phyloP scores from a whole-genome alignment of 2,888 invertebrate species.

The Harmothoe impar region DNA sequence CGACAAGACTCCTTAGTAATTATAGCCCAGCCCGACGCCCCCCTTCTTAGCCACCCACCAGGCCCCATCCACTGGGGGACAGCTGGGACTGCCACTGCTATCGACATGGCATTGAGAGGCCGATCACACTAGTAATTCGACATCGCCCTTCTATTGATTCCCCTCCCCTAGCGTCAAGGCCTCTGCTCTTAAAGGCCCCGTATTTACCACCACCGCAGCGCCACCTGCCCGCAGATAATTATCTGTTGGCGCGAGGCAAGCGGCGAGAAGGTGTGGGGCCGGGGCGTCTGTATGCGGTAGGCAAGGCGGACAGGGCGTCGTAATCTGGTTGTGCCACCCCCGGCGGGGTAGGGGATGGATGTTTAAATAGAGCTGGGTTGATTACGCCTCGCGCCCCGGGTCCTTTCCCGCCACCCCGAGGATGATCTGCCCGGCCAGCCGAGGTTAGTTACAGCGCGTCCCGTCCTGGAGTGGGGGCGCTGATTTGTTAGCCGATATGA shows the following conservation, averaged over 20 bases:
- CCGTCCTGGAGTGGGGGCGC: constrained; percentile 12
- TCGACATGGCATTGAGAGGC: constrained; percentile 22
- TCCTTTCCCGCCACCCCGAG: background rate
- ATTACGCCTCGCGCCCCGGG: constrained; percentile 31
- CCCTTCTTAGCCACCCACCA: background rate
- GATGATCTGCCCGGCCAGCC: background rate
- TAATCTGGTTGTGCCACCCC: constrained; percentile 54
- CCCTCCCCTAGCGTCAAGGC: background rate
- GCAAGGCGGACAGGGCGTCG: constrained; percentile 50
- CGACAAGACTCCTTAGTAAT: background rate
- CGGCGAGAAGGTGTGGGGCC: background rate
- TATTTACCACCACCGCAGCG: constrained; percentile 23
- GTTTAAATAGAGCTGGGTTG: constrained; percentile 58
- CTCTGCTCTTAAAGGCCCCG: constrained; percentile 47
- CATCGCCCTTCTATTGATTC: constrained; percentile 41
- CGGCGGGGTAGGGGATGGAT: constrained; percentile 44
- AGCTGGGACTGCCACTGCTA: background rate
- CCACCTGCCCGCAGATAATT: constrained; percentile 56
- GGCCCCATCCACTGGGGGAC: background rate
- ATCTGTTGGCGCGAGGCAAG: constrained; percentile 55
- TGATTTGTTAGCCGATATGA: constrained; percentile 51
- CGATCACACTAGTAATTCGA: constrained; percentile 50
- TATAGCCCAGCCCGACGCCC: background rate
- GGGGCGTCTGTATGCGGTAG: constrained; percentile 60
- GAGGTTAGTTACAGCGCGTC: constrained; percentile 47